Evolutionary conservation across 2,888 invertebrate genomes (phyloP).

Genomic region (Odontomyia ornata): DNA sequence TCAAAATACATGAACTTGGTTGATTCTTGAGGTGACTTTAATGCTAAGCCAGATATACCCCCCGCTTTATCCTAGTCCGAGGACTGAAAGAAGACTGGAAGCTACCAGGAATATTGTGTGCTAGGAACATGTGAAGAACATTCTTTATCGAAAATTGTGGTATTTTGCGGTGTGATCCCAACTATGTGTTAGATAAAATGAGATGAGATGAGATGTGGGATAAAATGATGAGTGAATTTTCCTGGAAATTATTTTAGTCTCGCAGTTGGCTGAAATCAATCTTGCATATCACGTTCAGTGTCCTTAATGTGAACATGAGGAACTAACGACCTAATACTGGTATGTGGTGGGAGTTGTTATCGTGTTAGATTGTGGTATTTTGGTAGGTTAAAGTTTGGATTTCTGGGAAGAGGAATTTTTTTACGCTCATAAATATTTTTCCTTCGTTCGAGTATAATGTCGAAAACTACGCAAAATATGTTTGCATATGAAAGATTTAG

Average conservation of each 20-base stretch:
- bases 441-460: too few species aligned
- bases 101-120: not conserved
- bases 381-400: too few species aligned
- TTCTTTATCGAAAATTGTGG: slow-evolving; percentile 15
- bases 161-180: not conserved
- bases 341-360: slow-evolving; percentile 9
- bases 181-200: slow-evolving; percentile 1
- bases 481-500: too few species aligned
- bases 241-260: slow-evolving; percentile 35
- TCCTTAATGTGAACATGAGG: slow-evolving; percentile 25
- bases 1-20: too few species aligned
- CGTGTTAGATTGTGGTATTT: not conserved
- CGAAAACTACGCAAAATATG: too few species aligned
- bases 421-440: too few species aligned
- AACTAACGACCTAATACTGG: slow-evolving; percentile 37
- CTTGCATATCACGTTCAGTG: slow-evolving; percentile 36
- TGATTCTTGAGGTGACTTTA: too few species aligned
- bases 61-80: too few species aligned
- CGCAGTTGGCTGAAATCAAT: slow-evolving; percentile 21
- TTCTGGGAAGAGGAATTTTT: too few species aligned
- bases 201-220: not conserved
- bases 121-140: not conserved
- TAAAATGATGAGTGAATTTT: slow-evolving; percentile 21
- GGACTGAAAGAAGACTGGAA: too few species aligned
- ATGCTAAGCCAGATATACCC: too few species aligned